Evolutionary conservation across 2,888 invertebrate species (phyloP).

Genomic region (Corbicula japonica): DNA sequence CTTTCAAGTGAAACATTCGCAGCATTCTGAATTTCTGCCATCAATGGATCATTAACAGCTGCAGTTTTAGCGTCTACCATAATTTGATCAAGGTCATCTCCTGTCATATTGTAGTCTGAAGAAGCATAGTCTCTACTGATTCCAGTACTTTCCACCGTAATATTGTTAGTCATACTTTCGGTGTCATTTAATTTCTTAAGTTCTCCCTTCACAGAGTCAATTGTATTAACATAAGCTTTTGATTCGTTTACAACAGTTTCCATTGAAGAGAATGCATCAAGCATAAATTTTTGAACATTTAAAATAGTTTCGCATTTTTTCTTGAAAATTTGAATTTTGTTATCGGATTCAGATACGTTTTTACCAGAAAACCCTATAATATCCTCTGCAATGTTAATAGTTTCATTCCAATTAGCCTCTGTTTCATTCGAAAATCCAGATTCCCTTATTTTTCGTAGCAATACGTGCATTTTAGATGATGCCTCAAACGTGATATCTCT

Average conservation of each 20-base stretch:
- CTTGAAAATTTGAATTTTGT: conserved; percentile 29
- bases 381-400: conserved; percentile 25
- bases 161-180: not conserved
- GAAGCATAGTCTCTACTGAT: conserved; percentile 21
- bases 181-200: not conserved
- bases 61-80: conserved; percentile 12
- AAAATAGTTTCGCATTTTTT: conserved; percentile 43
- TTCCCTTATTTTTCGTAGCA: conserved; percentile 40
- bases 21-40: conserved; percentile 19
- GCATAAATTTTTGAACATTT: conserved; percentile 18
- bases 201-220: not conserved
- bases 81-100: conserved; percentile 8
- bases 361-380: conserved; percentile 14
- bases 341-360: not conserved
- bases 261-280: conserved; percentile 14
- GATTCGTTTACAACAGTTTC: conserved; percentile 38
- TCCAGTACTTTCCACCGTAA: conserved; percentile 28
- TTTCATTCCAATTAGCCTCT: conserved; percentile 2
- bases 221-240: conserved; percentile 13
- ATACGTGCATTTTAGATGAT: conserved; percentile 28
- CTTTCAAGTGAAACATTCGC: not conserved
- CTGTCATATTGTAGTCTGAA: conserved; percentile 37
- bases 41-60: conserved; percentile 19
- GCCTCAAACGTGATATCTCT: conserved; percentile 45
- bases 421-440: conserved; percentile 15